A percentile compares a stretch with the other conserved stretches of the same genome.
Evolutionary conservation across 2,888 invertebrate species (phyloP).

Genomic region (Papilio elwesi): DNA sequence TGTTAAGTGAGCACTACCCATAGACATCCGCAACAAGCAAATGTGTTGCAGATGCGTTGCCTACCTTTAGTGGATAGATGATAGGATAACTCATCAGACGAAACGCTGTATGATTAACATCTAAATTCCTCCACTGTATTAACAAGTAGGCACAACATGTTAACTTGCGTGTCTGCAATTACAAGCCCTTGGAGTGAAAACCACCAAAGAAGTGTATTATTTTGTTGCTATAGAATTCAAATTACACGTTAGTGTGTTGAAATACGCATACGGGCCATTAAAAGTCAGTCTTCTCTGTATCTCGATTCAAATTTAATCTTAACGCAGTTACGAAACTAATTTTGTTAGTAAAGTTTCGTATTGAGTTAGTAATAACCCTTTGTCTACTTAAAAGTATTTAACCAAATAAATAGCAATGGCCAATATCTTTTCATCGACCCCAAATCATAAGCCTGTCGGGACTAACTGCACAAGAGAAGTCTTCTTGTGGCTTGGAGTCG

Average conservation of each 20-base stretch:
- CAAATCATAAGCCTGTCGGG: too few relatives aligned
- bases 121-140: neutral
- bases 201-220: conserved; percentile 3
- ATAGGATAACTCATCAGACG: too few relatives aligned
- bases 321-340: neutral
- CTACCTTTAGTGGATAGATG: too few relatives aligned
- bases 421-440: too few relatives aligned
- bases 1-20: too few relatives aligned
- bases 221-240: conserved; percentile 11
- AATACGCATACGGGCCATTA: conserved; percentile 12
- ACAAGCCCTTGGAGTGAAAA: conserved; percentile 5
- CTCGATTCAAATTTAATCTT: neutral
- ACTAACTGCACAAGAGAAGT: too few relatives aligned
- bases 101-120: neutral
- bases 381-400: neutral
- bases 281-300: conserved; percentile 4
- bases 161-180: conserved; percentile 15
- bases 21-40: too few relatives aligned
- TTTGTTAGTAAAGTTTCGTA: neutral
- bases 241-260: neutral
- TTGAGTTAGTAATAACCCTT: neutral
- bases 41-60: too few relatives aligned
- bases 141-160: conserved; percentile 2
- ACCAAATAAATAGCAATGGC: neutral
- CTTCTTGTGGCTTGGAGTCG: too few relatives aligned